Base-by-base conservation (phyloP, 2,888 invertebrate genomes). In the Julus scandinavius region DNA sequence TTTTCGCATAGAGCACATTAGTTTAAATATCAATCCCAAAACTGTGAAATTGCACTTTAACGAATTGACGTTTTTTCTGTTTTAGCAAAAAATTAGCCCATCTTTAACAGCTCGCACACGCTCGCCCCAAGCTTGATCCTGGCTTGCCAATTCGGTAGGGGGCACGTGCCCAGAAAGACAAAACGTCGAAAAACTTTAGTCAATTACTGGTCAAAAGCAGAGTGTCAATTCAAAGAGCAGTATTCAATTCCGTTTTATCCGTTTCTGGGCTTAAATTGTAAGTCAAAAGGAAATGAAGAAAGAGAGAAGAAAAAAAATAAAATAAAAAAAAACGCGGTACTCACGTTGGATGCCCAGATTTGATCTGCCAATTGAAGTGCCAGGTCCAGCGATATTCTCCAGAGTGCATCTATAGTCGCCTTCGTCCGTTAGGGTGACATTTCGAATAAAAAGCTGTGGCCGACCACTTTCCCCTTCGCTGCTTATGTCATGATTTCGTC, bases 371-470 rank as follows among this genome's bases (percentile, higher is more conserved):
- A 50, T 41, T 54, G 88, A 87, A 63, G 49, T 80, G 49, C 95
- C 95, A 86, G 95, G 94, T 6, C 97, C 97, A 49, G 97, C 96
- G 49, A 94, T 94, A 92, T 98, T 98, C 90, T 95, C 94, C 86
- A 97, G 94, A 89, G 95, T 93, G 91, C 98, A 98, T 45, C 95
- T 95, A 92, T 98, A 98, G 91, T 95, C 95, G 87, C 97, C 98
- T 92, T 96, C 95, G 92, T 98, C 98, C 0, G 93, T 93, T 13
- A 96, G 94, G 2, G 94, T 94, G 0, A 97, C 95, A 90, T 96
- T 95, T 91, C 94, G 94, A 90, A 98, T 96, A 89, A 95, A 94
- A 85, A 98, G 93, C 0, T 96, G 95, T 7, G 96, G 96, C 91
- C 96, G 95, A 89, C 95, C 95, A 0, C 95, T 54, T 38, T 63